phyloP scores from a whole-genome alignment of 2,888 invertebrate species.

The Acleris holmiana region DNA sequence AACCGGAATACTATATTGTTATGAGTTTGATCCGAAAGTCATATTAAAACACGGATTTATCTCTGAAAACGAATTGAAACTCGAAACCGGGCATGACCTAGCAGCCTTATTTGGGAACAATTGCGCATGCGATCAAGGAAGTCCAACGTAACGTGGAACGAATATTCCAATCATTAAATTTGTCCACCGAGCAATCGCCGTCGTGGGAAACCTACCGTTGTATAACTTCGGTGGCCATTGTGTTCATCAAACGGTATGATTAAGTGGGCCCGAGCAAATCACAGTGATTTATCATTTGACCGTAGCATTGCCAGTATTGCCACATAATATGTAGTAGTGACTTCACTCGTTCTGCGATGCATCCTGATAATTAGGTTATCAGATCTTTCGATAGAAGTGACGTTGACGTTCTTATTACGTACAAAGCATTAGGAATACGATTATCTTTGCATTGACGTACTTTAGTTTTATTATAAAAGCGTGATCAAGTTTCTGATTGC shows the following conservation, averaged over 20 bases:
- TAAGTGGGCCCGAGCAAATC: conserved; percentile 26
- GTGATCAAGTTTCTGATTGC: too few species aligned
- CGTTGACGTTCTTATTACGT: too few species aligned
- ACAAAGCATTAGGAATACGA: too few species aligned
- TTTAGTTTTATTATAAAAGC: too few species aligned
- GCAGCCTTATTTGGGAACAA: conserved; percentile 18
- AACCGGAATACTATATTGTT: not conserved
- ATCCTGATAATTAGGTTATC: too few species aligned
- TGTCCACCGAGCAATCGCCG: conserved; percentile 20
- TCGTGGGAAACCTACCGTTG: conserved; percentile 29
- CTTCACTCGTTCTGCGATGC: too few species aligned
- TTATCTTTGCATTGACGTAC: too few species aligned
- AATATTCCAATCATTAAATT: conserved; percentile 32
- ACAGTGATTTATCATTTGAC: conserved; percentile 3
- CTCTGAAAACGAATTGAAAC: not conserved
- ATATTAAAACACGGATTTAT: conserved; percentile 1
- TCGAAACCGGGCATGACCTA: conserved; percentile 17
- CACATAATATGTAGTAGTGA: too few species aligned
- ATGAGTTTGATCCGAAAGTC: not conserved
- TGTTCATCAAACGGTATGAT: conserved; percentile 21
- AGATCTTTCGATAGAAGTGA: too few species aligned
- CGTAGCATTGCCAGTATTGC: too few species aligned
- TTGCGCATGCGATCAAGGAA: conserved; percentile 14
- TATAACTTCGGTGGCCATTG: conserved; percentile 32
- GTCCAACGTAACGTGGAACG: conserved; percentile 34